A percentile compares a stretch with the other conserved stretches of the same genome.
These are phyloP conservation scores for Apodemus sylvaticus DNA, from an alignment of 2,113 vertebrate genomes.

Conservation along the genomic window DNA sequence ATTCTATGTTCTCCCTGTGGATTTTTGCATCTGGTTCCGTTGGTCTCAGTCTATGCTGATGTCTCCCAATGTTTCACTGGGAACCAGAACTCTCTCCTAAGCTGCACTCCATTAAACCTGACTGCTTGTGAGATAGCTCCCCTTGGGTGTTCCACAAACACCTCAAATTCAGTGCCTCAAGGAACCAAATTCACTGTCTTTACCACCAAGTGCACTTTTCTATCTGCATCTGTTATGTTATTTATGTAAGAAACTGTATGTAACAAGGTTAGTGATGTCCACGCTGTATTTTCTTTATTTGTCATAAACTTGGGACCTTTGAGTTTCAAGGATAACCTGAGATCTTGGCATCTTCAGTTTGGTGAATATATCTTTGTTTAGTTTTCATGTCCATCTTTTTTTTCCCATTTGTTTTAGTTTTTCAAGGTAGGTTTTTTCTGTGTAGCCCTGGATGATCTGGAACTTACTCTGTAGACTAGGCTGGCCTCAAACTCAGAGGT, in stretches of 20 bases:
- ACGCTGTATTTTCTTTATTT: slow-evolving; percentile 21
- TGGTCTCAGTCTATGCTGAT: slow-evolving; percentile 18
- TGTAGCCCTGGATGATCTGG: background rate
- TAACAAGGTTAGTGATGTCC: background rate
- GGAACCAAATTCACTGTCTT: slow-evolving; percentile 20
- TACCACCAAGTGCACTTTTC: background rate
- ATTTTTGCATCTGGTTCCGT: background rate
- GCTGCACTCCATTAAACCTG: slow-evolving; percentile 30
- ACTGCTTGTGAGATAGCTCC: background rate
- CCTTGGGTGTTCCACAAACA: slow-evolving; percentile 26
- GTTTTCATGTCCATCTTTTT: background rate
- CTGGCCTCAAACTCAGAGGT: too few species aligned
- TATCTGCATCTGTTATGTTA: background rate
- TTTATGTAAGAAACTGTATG: background rate
- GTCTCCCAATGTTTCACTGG: slow-evolving; percentile 29
- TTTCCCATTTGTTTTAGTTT: background rate
- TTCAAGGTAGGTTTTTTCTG: background rate
- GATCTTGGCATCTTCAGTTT: slow-evolving; percentile 13
- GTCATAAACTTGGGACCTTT: slow-evolving; percentile 21
- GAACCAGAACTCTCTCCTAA: slow-evolving; percentile 42
- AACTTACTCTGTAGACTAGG: background rate
- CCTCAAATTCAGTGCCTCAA: background rate
- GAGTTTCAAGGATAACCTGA: background rate
- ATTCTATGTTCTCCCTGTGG: background rate
- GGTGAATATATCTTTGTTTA: slow-evolving; percentile 30